phyloP scores from a whole-genome alignment of 2,113 vertebrate genomes.

The Eulacestoma nigropectus region DNA sequence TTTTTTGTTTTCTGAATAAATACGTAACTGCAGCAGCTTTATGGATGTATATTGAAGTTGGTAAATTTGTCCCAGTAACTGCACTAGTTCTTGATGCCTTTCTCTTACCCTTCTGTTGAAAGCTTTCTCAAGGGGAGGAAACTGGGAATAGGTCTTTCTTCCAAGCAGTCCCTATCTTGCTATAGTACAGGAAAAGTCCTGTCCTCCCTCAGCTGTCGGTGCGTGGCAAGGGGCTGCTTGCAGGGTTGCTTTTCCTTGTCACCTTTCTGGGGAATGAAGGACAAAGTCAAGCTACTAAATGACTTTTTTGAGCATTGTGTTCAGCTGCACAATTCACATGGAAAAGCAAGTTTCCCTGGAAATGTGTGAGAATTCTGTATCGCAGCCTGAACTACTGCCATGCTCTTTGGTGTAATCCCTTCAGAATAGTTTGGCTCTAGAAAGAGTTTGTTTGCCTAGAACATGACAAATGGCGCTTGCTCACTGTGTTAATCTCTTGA shows the following conservation, averaged over 20 bases:
- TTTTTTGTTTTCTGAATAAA: not conserved
- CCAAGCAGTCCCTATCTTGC: not conserved
- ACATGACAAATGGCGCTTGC: not conserved
- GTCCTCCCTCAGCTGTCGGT: not conserved
- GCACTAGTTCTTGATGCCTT: not conserved
- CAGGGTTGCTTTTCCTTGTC: not conserved
- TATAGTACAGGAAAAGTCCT: not conserved
- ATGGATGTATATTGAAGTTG: not conserved
- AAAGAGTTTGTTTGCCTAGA: not conserved
- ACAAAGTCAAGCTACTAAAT: not conserved
- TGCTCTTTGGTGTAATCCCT: not conserved
- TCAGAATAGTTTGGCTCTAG: not conserved
- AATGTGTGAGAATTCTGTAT: fast-evolving
- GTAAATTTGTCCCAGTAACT: not conserved
- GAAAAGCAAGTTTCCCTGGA: not conserved
- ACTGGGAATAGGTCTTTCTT: not conserved
- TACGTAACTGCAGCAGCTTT: not conserved
- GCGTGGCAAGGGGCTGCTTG: not conserved
- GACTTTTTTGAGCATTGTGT: not conserved
- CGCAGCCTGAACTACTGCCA: fast-evolving
- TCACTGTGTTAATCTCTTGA: not conserved
- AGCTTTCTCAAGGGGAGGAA: not conserved
- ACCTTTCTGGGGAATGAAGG: not conserved
- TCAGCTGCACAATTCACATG: not conserved
- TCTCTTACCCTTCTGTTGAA: not conserved